phyloP scores from a whole-genome alignment of 2,113 vertebrate species.

The Euleptes europaea region DNA sequence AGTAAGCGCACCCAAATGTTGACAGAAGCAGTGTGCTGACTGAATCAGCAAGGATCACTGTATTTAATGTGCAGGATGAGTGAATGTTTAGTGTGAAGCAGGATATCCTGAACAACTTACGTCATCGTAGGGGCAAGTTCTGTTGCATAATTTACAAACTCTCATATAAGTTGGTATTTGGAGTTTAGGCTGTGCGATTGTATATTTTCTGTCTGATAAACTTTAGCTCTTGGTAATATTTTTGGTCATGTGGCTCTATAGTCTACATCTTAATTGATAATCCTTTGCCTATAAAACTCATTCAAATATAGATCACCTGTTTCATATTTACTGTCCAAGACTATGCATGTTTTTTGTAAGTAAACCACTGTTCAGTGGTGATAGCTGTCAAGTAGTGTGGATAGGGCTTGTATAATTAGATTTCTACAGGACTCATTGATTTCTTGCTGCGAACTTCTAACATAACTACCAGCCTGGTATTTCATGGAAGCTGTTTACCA shows the following conservation, averaged over 20 bases:
- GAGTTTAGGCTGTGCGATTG: not conserved
- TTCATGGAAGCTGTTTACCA: not conserved
- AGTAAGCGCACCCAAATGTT: not conserved
- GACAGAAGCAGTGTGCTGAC: not conserved
- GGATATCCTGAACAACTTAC: slow-evolving; percentile 66
- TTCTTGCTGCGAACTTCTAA: not conserved
- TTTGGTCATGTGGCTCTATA: not conserved
- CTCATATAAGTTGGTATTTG: too few relatives aligned
- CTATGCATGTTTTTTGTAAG: not conserved
- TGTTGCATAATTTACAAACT: not conserved
- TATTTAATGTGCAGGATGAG: slow-evolving; percentile 45
- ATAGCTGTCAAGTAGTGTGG: not conserved
- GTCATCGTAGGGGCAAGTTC: not conserved
- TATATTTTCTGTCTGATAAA: not conserved
- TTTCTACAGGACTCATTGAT: not conserved
- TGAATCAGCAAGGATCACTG: slow-evolving; percentile 37
- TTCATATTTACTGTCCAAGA: not conserved
- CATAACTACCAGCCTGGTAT: not conserved
- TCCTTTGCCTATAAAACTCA: not conserved
- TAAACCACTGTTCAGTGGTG: not conserved
- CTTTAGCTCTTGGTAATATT: not conserved
- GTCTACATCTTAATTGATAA: too few relatives aligned
- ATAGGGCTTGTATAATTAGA: not conserved
- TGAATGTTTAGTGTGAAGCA: slow-evolving; percentile 50
- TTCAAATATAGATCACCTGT: not conserved